Evolutionary conservation across 2,797 vertebrate species (phyloP).

Genomic region (Cossypha caffra): DNA sequence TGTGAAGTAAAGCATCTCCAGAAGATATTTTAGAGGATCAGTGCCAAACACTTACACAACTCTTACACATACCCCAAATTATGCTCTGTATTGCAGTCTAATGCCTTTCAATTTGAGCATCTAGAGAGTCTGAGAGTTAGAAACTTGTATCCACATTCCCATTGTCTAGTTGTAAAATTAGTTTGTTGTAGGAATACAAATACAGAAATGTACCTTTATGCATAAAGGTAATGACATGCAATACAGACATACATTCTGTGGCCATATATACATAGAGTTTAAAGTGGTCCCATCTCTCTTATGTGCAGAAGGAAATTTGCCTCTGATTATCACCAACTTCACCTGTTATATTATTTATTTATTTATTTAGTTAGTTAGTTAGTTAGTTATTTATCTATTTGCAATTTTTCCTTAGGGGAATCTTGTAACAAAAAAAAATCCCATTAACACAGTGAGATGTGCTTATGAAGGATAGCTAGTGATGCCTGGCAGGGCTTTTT

Average conservation of each 20-base stretch:
- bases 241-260: not conserved
- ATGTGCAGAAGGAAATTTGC: not conserved
- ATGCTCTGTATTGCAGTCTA: not conserved
- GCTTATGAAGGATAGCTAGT: not conserved
- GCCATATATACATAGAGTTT: not conserved
- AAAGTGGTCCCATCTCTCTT: not conserved
- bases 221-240: not conserved
- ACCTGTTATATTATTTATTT: not conserved
- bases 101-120: not conserved
- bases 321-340: not conserved
- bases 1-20: not conserved
- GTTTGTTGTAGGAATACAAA: not conserved
- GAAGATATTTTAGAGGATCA: not conserved
- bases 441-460: not conserved
- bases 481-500: not conserved
- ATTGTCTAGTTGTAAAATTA: not conserved
- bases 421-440: not conserved
- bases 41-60: not conserved
- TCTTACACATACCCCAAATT: not conserved
- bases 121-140: not conserved
- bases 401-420: not conserved
- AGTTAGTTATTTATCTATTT: not conserved
- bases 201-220: not conserved
- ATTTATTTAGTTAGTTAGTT: too few species aligned
- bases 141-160: not conserved